These are phyloP conservation scores for Latrodectus hesperus DNA, from an alignment of 2,888 invertebrate species.

Conservation along the genomic window DNA sequence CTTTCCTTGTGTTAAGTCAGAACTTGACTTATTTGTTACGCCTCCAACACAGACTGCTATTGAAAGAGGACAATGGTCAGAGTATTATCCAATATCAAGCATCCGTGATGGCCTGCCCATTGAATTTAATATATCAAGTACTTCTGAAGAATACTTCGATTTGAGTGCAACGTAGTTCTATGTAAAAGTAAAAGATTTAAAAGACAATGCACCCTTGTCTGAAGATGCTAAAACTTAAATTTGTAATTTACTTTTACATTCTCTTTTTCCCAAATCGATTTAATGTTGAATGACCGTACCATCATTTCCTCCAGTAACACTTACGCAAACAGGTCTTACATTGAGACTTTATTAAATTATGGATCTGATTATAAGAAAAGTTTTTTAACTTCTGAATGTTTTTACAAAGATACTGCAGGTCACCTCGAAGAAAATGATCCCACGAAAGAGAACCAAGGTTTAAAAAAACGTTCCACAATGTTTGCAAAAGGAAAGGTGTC, in stretches of 20 bases:
- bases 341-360: conserved; percentile 16
- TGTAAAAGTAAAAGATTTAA: conserved; percentile 27
- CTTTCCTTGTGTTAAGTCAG: conserved; percentile 9
- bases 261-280: conserved; percentile 6
- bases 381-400: not conserved
- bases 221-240: not conserved
- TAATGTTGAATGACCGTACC: conserved; percentile 22
- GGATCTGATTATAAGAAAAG: not conserved
- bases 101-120: conserved; percentile 18
- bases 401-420: not conserved
- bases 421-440: not conserved
- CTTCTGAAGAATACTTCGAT: conserved; percentile 25
- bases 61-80: conserved; percentile 23
- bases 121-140: conserved; percentile 37
- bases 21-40: conserved; percentile 20
- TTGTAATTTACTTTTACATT: conserved; percentile 25
- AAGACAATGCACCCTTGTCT: not conserved
- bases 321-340: conserved; percentile 8
- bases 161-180: not conserved
- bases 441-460: not conserved
- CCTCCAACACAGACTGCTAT: conserved; percentile 14
- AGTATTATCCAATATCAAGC: conserved; percentile 21
- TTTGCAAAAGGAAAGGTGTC: not conserved
- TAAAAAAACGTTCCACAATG: not conserved
- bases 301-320: conserved; percentile 11